These are phyloP conservation scores for Phyllotreta striolata DNA, from an alignment of 2,888 invertebrate species.

Conservation along the genomic window DNA sequence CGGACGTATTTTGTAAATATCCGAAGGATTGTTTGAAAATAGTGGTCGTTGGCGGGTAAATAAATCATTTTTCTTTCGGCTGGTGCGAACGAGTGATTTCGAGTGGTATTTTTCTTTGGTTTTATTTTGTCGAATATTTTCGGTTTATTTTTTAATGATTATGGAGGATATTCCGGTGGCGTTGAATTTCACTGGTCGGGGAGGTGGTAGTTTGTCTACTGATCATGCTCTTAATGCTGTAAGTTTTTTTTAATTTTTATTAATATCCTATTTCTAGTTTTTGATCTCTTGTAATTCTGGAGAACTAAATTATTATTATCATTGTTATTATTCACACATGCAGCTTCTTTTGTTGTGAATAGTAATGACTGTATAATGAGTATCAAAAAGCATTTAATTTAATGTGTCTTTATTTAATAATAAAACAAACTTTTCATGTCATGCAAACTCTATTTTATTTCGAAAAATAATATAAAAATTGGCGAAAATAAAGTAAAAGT, in stretches of 20 bases:
- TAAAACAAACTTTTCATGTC: too few species aligned
- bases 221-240: constrained; percentile 47
- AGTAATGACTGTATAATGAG: too few species aligned
- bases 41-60: constrained; percentile 32
- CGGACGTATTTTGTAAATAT: constrained; percentile 40
- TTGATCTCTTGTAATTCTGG: not conserved
- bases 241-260: constrained; percentile 34
- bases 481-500: too few species aligned
- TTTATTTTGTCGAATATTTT: constrained; percentile 18
- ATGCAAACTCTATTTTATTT: too few species aligned
- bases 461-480: too few species aligned
- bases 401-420: too few species aligned
- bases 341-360: too few species aligned
- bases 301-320: constrained; percentile 2
- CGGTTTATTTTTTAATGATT: constrained; percentile 24
- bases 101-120: constrained; percentile 25
- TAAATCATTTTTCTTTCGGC: constrained; percentile 26
- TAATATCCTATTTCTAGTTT: not conserved
- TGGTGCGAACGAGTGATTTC: constrained; percentile 29
- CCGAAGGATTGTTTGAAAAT: constrained; percentile 35
- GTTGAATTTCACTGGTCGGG: constrained; percentile 50
- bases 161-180: constrained; percentile 54
- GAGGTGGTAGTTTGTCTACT: constrained; percentile 42
- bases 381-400: too few species aligned
- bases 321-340: not conserved